These are phyloP conservation scores for Zaprionus bogoriensis DNA, from an alignment of 2,888 invertebrate species.

Conservation along the genomic window DNA sequence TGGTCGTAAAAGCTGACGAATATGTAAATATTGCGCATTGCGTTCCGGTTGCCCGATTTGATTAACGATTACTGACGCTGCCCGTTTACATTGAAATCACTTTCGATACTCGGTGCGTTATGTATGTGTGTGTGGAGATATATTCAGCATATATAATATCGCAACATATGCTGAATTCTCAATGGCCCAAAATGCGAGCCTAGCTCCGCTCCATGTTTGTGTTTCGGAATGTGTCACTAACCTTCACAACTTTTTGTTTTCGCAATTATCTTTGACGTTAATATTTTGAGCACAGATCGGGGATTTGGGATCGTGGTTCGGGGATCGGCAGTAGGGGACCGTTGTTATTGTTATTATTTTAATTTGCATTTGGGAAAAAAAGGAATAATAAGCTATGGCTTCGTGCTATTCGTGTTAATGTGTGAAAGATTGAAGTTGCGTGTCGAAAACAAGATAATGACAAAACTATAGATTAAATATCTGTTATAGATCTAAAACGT, in stretches of 20 bases:
- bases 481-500: conserved; percentile 28
- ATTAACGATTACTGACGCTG: conserved; percentile 53
- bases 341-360: conserved; percentile 24
- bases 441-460: conserved; percentile 52
- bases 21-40: conserved; percentile 63
- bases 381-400: conserved; percentile 13
- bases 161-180: conserved; percentile 55
- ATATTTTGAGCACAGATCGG: conserved; percentile 1
- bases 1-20: conserved; percentile 38
- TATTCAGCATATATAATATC: conserved; percentile 21
- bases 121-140: not conserved
- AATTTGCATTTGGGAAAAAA: conserved; percentile 12
- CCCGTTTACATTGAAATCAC: conserved; percentile 42
- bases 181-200: conserved; percentile 34
- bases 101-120: conserved; percentile 14
- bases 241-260: conserved; percentile 53
- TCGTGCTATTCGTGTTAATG: conserved; percentile 43
- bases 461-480: conserved; percentile 20
- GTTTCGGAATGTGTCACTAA: conserved; percentile 46
- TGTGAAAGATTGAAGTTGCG: conserved; percentile 56
- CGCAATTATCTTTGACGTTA: conserved; percentile 21
- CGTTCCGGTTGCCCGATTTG: conserved; percentile 69
- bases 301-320: not conserved
- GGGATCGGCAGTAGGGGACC: not conserved
- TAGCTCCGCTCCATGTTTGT: conserved; percentile 12